Evolutionary conservation across 2,113 vertebrate species (phyloP).

Genomic region (Cariama cristata): DNA sequence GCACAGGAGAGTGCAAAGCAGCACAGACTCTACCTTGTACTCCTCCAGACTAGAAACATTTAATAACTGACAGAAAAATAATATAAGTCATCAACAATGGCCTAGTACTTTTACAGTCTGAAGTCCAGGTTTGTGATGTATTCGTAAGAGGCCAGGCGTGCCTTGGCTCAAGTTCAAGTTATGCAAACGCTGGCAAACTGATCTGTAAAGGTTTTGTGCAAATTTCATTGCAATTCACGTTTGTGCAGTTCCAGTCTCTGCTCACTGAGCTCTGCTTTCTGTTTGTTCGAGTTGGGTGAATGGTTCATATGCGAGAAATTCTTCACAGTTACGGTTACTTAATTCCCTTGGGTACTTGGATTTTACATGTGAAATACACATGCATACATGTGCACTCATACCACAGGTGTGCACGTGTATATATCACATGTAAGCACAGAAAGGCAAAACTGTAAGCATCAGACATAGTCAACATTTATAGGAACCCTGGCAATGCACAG

Average conservation of each 20-base stretch:
- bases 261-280: background rate
- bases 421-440: background rate
- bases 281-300: background rate
- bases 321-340: background rate
- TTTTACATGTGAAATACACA: background rate
- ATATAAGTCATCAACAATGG: background rate
- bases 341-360: background rate
- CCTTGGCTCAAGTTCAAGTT: background rate
- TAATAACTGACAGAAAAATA: background rate
- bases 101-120: background rate
- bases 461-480: background rate
- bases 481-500: background rate
- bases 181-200: background rate
- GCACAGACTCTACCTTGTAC: background rate
- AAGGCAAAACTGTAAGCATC: background rate
- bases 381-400: background rate
- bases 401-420: background rate
- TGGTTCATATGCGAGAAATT: background rate
- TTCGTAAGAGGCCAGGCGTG: background rate
- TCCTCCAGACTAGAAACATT: background rate
- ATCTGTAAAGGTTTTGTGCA: background rate
- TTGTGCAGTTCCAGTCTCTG: background rate
- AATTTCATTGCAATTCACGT: background rate
- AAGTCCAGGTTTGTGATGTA: background rate
- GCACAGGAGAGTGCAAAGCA: accelerated